A percentile compares a stretch with the other conserved stretches of the same genome.
phyloP scores from a whole-genome alignment of 2,888 invertebrate species.

The Lacanobia wlatinum region DNA sequence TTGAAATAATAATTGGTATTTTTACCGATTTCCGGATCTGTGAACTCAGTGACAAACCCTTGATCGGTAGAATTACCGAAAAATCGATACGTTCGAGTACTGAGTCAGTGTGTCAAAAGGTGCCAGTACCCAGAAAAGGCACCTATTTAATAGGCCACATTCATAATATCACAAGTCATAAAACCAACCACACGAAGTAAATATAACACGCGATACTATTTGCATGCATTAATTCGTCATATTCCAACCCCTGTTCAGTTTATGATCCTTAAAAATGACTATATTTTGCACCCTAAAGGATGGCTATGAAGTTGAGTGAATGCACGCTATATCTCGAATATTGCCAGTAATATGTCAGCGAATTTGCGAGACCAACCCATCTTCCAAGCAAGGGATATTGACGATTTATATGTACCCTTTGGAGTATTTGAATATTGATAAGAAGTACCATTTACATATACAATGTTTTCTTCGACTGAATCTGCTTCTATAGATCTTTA shows the following conservation, averaged over 20 bases:
- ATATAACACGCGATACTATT: slow-evolving; percentile 22
- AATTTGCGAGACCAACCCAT: slow-evolving; percentile 76
- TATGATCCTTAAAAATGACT: slow-evolving; percentile 60
- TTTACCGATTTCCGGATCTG: too few relatives aligned
- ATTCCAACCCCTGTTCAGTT: slow-evolving; percentile 39
- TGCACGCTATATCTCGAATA: slow-evolving; percentile 80
- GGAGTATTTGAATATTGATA: slow-evolving; percentile 3
- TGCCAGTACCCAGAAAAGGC: background rate
- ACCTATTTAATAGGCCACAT: background rate
- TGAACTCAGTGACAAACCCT: too few relatives aligned
- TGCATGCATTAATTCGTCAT: slow-evolving; percentile 33
- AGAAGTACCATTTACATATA: background rate
- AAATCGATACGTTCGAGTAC: too few relatives aligned
- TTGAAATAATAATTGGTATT: too few relatives aligned
- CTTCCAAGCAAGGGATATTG: slow-evolving; percentile 35
- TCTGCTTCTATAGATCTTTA: background rate
- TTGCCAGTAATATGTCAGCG: slow-evolving; percentile 84
- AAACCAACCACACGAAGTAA: slow-evolving; percentile 6
- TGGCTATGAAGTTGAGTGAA: slow-evolving; percentile 55
- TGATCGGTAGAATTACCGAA: too few relatives aligned
- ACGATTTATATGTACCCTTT: slow-evolving; percentile 43
- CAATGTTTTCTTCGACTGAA: background rate
- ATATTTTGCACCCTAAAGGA: slow-evolving; percentile 60
- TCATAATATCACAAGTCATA: background rate
- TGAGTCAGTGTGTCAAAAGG: too few relatives aligned